A percentile compares a stretch with the other conserved stretches of the same genome.
Evolutionary conservation across 2,797 vertebrate species (phyloP).

Genomic region (Xiphorhynchus erythropygius): DNA sequence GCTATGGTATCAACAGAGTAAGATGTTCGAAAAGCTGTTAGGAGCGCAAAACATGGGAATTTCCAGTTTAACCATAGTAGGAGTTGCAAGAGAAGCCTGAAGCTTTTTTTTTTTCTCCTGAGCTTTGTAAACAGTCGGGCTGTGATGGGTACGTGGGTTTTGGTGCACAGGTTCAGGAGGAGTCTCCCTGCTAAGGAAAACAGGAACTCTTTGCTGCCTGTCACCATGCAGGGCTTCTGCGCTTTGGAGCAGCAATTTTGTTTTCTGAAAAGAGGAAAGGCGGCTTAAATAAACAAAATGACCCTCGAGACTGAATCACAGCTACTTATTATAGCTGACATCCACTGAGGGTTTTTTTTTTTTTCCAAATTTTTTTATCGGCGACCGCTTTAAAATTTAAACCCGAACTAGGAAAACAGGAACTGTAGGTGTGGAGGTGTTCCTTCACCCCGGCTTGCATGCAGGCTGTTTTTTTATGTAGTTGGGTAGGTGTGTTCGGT

Average conservation of each 20-base stretch:
- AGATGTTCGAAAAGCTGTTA: background rate
- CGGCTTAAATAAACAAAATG: conserved; percentile 71
- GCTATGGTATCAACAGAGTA: background rate
- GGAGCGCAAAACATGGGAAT: background rate
- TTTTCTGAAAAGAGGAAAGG: conserved; percentile 68
- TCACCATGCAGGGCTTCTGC: conserved; percentile 60
- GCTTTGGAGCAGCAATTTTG: conserved; percentile 56
- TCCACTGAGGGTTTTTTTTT: background rate
- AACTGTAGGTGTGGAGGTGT: conserved; percentile 72
- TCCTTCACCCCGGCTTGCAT: conserved; percentile 65
- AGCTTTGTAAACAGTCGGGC: background rate
- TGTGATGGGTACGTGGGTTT: conserved; percentile 13
- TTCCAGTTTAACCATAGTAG: background rate
- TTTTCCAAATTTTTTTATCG: conserved; percentile 1
- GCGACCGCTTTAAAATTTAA: conserved; percentile 36
- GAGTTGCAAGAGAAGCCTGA: background rate
- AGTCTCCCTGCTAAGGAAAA: conserved; percentile 64
- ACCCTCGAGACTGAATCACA: conserved; percentile 63
- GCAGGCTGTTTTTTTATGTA: conserved; percentile 74
- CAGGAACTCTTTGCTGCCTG: conserved; percentile 67
- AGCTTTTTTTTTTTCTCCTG: background rate
- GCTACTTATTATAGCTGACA: conserved; percentile 54
- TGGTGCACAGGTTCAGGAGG: conserved; percentile 52
- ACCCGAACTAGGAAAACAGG: conserved; percentile 71
- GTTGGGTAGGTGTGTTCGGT: conserved; percentile 72